Evolutionary conservation across 2,888 invertebrate species (phyloP), one percentile per base, ranked within the genome.

Genomic region (Pollenia angustigena): DNA sequence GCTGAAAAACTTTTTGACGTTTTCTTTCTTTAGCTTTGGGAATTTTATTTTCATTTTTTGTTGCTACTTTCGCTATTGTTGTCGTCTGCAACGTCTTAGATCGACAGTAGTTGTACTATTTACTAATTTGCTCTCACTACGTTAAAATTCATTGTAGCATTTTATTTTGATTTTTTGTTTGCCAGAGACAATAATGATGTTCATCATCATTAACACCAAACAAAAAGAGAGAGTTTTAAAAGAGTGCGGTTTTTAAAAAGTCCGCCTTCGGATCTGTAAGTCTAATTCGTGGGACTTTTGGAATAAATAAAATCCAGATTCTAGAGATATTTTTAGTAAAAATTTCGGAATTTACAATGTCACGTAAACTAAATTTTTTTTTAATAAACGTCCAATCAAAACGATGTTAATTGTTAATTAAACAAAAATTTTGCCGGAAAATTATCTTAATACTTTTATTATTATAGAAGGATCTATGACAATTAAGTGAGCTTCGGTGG

Each of bases 41-140:
- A 50, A 48, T 58, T 58, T 56, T 32, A n/a, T 76, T 52, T 52
- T 66, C 46, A 46, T 16, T 42, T 48, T 32, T 23, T 50, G 16
- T 60, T 54, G 23, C 52, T 52, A 23, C 52, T 52, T 48, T n/a
- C 10, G 40, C n/a, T 16, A 42, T 62, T 56, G 18, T 23, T 52
- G 8, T 56, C 32, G 32, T 32, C 32, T 46, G 46, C 32, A 9
- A 68, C n/a, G 18, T 64, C 16, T 56, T 18, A 1, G 64, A 71
- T 64, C 42, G 79, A 50, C 6, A 46, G 58, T 44, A 74, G 66
- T 64, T 75, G 58, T 32, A 6, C 4, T 32, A 32, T 32, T 32
- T 18, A 66, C 64, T 52, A 71, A 86, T 66, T 66, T 81, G 56
- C 44, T 76, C 42, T 64, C 48, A 81, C 50, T 64, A 62, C 62